Base-by-base conservation (phyloP, 2,888 invertebrate genomes). In the Aphodius granarius region DNA sequence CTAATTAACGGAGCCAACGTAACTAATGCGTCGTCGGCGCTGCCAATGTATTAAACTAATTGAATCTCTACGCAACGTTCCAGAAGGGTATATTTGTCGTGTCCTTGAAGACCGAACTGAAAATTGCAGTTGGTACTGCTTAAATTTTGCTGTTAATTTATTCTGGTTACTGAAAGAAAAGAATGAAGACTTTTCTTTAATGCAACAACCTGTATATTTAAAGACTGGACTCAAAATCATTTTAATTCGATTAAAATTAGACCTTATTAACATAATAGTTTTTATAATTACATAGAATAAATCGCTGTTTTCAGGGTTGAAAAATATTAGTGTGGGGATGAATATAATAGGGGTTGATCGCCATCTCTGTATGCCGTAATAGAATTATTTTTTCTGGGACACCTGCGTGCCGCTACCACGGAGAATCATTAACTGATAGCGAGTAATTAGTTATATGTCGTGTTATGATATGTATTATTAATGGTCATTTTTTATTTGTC, bases 1-100 rank as follows among this genome's bases (percentile, higher is more conserved):
- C 84, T 87, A 86, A 86, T 87, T 86, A 86, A 85, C 85, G 84
- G 81, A 85, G 84, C 21, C 84, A 82, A 84, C 84, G 84, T 84
- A 84, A 84, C 84, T 85, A 84, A 85, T 85, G 85, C 84, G 82
- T 83, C 83, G 81, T 81, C 81, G 82, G 82, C 82, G 81, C 81
- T 80, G 72, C 68, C 68, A 22, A 82, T 83, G 83, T 83, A 83
- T 84, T 84, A 83, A 81, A 83, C 84, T 84, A 85, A 86, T 86
- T 85, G 83, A 85, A 84, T 84, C 81, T 21, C 22, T 68, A 68
- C 68, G 68, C 68, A 68, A 68, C 43, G 43, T 43, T 43, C 43
- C 9, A 43, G 43, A 43, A 43, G 43, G n/a, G n/a, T 43, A 43
- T 43, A 43, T 13, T 13, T 43, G 43, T 6, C 43, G 13, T 43